Base-by-base conservation (phyloP, 2,797 vertebrate species). In the Spondyliosoma cantharus region DNA sequence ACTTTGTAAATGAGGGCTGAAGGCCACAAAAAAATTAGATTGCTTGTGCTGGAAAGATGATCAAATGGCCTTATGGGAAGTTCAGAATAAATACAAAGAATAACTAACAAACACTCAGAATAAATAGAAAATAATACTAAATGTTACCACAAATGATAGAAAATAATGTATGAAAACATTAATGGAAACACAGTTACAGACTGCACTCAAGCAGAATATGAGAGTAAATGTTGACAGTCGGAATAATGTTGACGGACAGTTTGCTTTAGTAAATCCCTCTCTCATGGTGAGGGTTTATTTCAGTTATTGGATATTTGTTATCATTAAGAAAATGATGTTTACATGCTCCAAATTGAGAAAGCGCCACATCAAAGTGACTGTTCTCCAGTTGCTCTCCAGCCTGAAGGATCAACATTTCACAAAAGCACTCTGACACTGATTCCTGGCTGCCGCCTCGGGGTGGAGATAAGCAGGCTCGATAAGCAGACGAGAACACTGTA, bases 341-440 rank as follows among this genome's bases (percentile, higher is more conserved):
- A 67, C 25, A n/a, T 52, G 27, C 63, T 60, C 1, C 46, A 24
- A 63, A 64, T 12, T 19, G 0, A 74, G 42, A 70, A 80, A 20
- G 24, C 17, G 25, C 22, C 67, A 74, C 73, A 83, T 83, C 62
- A 80, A 80, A 86, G 76, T 13, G 62, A 59, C 46, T 32, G 70
- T 58, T 78, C 71, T 73, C 3, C 0, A 79, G 57, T 42, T 57
- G 27, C 12, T 74, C 27, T 65, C 5, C 63, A 68, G 83, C 82
- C 76, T 43, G 1, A 17, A 80, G 85, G 78, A 76, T 50, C 82
- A 82, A 85, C 84, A 80, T 22, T 27, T 73, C 37, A 69, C 64
- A 71, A 71, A 46, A 64, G 9, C 58, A 17, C 5, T 5, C 43
- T 15, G 76, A 84, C 70, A 60, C 12, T 52, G 83, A 86, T 83